phyloP scores from a whole-genome alignment of 2,797 vertebrate species.

The Phoeniculus purpureus region DNA sequence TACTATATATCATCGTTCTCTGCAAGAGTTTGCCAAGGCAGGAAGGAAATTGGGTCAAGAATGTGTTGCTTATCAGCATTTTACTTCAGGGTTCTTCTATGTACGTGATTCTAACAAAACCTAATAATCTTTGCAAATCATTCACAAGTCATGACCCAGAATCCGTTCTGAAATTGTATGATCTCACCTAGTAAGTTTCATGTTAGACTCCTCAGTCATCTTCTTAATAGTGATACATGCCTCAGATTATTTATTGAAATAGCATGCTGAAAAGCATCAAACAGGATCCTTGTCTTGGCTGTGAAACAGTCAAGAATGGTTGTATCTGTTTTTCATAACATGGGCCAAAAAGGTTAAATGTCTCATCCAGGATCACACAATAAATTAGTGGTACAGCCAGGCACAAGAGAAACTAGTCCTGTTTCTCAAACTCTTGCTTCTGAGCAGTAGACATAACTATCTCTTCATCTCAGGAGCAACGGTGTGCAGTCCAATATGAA shows the following conservation, averaged over 20 bases:
- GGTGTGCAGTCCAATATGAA: background rate
- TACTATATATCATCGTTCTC: slow-evolving; percentile 24
- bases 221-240: slow-evolving; percentile 37
- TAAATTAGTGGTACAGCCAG: slow-evolving; percentile 18
- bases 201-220: background rate
- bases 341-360: slow-evolving; percentile 24
- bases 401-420: background rate
- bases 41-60: slow-evolving; percentile 38
- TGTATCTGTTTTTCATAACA: slow-evolving; percentile 49
- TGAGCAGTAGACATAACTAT: background rate
- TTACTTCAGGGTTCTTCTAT: slow-evolving; percentile 28
- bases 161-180: slow-evolving; percentile 36
- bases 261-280: slow-evolving; percentile 32
- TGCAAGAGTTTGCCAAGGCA: slow-evolving; percentile 19
- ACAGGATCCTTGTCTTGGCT: slow-evolving; percentile 14
- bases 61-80: slow-evolving; percentile 50
- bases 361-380: slow-evolving; percentile 5
- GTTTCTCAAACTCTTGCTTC: background rate
- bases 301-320: slow-evolving; percentile 7
- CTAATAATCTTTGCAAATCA: slow-evolving; percentile 46
- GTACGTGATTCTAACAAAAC: background rate
- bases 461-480: background rate
- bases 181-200: slow-evolving; percentile 58
- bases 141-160: slow-evolving; percentile 20
- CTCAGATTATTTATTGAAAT: slow-evolving; percentile 41